Evolutionary conservation across 2,113 vertebrate species (phyloP), one percentile per base, ranked within the genome.

Genomic region (Amblyopsis rosae): DNA sequence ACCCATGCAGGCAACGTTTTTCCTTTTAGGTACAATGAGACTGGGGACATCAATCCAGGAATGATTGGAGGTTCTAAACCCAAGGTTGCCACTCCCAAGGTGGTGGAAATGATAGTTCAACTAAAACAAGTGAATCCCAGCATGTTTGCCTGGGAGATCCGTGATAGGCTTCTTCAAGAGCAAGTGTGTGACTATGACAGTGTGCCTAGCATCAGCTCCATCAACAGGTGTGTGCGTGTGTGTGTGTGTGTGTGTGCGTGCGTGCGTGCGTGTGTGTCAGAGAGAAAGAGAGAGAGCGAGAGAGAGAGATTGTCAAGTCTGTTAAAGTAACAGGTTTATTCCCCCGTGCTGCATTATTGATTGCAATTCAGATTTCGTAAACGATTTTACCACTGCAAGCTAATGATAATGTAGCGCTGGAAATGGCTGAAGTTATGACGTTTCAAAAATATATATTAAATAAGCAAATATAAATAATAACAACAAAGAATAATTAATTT

Each of bases 111-210:
- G 71, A 94, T 95, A 13, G 88, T 93, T 0, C 90, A 92, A 16
- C 92, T 94, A 69, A 95, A 95, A 75, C 88, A 89, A 7, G 85
- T 87, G 67, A 93, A 93, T 50, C 93, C 93, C 1, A 91, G 87
- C 56, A 93, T 94, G 92, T 94, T 95, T 0, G 94, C 94, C 41
- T 94, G 94, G 93, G 94, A 94, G 82, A 94, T 94, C 72, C 85
- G 91, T 49, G 93, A 95, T 70, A 85, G 90, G 58, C 90, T 94
- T 53, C 62, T 94, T 76, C 85, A 93, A 1, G 94, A 95, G 67
- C 88, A 80, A 0, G 91, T 93, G 69, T 95, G 94, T 51, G 90
- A 93, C 79, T 86, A 82, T 0, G 90, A 91, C 75, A 93, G 90
- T 0, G 93, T 94, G 32, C 94, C 93, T 75, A 95, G 94, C 64